These are phyloP conservation scores for Drosophila multiciliata DNA, from an alignment of 2,888 invertebrate species.

Conservation along the genomic window DNA sequence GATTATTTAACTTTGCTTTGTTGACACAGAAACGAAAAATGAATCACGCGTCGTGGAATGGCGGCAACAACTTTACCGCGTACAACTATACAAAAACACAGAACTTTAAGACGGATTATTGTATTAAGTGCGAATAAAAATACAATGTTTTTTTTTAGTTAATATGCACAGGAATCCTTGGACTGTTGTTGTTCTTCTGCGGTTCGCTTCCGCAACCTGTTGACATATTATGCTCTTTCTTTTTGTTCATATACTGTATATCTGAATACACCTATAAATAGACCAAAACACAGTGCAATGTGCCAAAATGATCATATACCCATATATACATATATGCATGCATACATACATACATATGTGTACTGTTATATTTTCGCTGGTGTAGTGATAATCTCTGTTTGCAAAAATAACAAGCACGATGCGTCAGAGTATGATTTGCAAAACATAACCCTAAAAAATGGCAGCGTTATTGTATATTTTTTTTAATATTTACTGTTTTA, in stretches of 20 bases:
- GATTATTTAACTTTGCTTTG: slow-evolving; percentile 38
- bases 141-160: slow-evolving; percentile 9
- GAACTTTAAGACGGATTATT: background rate
- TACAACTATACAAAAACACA: background rate
- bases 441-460: slow-evolving; percentile 32
- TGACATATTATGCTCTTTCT: slow-evolving; percentile 59
- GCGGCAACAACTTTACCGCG: slow-evolving; percentile 9
- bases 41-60: slow-evolving; percentile 24
- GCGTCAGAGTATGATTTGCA: slow-evolving; percentile 57
- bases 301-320: slow-evolving; percentile 59
- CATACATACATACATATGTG: slow-evolving; percentile 1
- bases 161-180: slow-evolving; percentile 49
- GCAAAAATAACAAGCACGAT: slow-evolving; percentile 36
- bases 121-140: background rate
- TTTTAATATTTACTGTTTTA: slow-evolving; percentile 28
- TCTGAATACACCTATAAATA: slow-evolving; percentile 61
- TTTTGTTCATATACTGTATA: slow-evolving; percentile 30
- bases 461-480: slow-evolving; percentile 27
- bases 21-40: slow-evolving; percentile 51
- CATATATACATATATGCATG: background rate
- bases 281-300: slow-evolving; percentile 67
- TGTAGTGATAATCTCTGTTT: slow-evolving; percentile 24
- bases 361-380: background rate
- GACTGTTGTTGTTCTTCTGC: slow-evolving; percentile 7
- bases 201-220: slow-evolving; percentile 72